Evolutionary conservation across 2,797 vertebrate species (phyloP).

Genomic region (Acipenser ruthenus): DNA sequence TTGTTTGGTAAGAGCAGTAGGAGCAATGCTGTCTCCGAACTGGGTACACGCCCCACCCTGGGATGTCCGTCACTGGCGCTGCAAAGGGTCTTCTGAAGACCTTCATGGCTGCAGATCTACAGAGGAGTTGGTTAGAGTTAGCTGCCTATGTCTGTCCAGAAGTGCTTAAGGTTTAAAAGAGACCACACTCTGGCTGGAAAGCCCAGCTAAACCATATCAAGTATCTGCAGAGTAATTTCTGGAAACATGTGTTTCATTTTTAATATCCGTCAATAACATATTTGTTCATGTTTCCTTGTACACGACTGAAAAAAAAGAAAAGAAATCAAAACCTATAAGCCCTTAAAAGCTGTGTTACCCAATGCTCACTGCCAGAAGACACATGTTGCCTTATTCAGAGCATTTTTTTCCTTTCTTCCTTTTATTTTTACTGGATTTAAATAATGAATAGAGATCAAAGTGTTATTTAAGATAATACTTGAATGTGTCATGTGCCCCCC

Average conservation of each 20-base stretch:
- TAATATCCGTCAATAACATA: conserved; percentile 33
- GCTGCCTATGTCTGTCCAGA: too few relatives aligned
- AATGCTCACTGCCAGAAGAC: conserved; percentile 32
- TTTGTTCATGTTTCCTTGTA: conserved; percentile 25
- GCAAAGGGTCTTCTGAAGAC: too few relatives aligned
- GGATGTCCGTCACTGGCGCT: too few relatives aligned
- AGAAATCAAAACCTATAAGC: background rate
- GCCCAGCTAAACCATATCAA: background rate
- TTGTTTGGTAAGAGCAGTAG: too few relatives aligned
- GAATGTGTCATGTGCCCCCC: conserved; percentile 13
- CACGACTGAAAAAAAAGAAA: conserved; percentile 24
- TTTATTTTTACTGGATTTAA: conserved; percentile 15
- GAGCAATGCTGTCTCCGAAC: too few relatives aligned
- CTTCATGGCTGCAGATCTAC: too few relatives aligned
- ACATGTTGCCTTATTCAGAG: conserved; percentile 19
- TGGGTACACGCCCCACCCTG: too few relatives aligned
- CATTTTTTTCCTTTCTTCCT: conserved; percentile 7
- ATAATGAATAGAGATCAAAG: conserved; percentile 14
- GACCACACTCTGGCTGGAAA: too few relatives aligned
- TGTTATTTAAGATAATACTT: conserved; percentile 11
- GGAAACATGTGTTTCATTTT: conserved; percentile 35
- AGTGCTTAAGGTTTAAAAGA: background rate
- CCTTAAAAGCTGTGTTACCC: conserved; percentile 23
- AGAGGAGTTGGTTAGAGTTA: too few relatives aligned
- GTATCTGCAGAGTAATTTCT: conserved; percentile 10